These are phyloP conservation scores for Alosa sapidissima DNA, from an alignment of 2,797 vertebrate genomes.

Conservation along the genomic window DNA sequence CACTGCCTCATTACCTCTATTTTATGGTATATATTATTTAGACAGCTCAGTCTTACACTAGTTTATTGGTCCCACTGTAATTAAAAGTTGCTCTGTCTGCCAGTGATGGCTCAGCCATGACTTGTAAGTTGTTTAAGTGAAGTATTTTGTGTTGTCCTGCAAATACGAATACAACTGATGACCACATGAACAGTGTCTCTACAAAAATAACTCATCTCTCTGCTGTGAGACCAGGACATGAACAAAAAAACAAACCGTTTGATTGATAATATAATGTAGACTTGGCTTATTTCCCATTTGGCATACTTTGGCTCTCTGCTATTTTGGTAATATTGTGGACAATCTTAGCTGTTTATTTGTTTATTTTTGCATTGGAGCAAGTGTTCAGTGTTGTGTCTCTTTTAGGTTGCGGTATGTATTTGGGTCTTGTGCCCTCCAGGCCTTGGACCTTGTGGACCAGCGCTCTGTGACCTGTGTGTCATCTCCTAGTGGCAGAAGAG, in stretches of 20 bases:
- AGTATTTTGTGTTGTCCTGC: neutral
- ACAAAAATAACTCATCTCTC: neutral
- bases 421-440: conserved; percentile 83
- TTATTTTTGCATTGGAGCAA: neutral
- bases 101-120: neutral
- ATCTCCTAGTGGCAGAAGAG: conserved; percentile 85
- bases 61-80: no score
- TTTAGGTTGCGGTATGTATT: conserved; percentile 90
- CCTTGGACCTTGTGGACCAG: conserved; percentile 90
- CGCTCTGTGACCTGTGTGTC: conserved; percentile 79
- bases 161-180: neutral
- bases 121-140: neutral
- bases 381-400: conserved; percentile 38
- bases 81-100: neutral
- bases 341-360: neutral
- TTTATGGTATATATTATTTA: neutral
- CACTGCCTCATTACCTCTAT: neutral
- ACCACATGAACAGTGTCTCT: neutral
- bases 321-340: neutral
- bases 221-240: neutral
- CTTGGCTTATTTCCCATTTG: neutral
- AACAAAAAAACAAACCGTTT: neutral
- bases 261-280: neutral
- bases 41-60: no score
- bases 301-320: neutral